Evolutionary conservation across 2,113 vertebrate genomes (phyloP).

Genomic region (Sciurus niger): DNA sequence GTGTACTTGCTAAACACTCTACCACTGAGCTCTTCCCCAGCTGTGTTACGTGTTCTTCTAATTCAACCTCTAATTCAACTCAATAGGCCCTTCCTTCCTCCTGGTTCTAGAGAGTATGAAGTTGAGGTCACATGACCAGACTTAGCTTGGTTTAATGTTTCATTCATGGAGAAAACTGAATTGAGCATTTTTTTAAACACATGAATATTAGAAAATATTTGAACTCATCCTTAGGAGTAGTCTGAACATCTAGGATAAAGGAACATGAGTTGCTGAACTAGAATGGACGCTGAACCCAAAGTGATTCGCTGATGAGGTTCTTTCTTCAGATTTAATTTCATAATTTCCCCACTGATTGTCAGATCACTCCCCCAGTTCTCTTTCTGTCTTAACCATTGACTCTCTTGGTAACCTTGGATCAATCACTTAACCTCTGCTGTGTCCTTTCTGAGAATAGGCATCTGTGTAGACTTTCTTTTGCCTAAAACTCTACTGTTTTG

Average conservation of each 20-base stretch:
- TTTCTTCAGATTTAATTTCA: constrained; percentile 43
- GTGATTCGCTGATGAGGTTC: not conserved
- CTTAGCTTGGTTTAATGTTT: not conserved
- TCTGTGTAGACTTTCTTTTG: not conserved
- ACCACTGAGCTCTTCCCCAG: too few species aligned
- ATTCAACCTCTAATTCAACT: constrained; percentile 9
- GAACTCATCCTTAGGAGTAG: not conserved
- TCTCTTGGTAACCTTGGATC: constrained; percentile 14
- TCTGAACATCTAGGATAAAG: constrained; percentile 15
- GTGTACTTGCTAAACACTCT: too few species aligned
- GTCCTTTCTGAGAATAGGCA: constrained; percentile 27
- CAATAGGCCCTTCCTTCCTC: not conserved
- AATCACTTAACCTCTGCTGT: not conserved
- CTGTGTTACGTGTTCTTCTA: not conserved
- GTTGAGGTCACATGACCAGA: not conserved
- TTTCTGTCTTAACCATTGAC: not conserved
- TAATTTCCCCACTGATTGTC: constrained; percentile 40
- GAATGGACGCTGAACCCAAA: not conserved
- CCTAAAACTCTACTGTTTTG: not conserved
- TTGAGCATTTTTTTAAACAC: not conserved
- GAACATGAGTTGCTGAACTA: not conserved
- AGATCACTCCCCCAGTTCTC: not conserved
- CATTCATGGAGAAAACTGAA: not conserved
- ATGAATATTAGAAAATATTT: not conserved
- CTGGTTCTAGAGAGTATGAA: not conserved